Conservation (phyloP, 2,888 invertebrate species). For the Kuschelorhynchus macadamiae region DNA sequence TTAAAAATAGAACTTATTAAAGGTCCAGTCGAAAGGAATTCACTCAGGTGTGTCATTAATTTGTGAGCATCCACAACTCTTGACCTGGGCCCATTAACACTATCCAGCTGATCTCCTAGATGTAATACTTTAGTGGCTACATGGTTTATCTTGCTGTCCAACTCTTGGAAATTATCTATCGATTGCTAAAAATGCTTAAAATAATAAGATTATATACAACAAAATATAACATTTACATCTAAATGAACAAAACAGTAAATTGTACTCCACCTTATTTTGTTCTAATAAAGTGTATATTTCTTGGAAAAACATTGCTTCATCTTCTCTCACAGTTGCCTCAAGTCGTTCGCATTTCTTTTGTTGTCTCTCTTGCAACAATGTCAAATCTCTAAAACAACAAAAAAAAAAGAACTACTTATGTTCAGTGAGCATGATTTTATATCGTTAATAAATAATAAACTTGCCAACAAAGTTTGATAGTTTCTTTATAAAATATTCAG, state of each 20-base stretch:
- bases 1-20: constrained; percentile 89
- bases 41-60: constrained; percentile 91
- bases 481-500: no score
- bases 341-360: constrained; percentile 88
- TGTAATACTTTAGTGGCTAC: constrained; percentile 98
- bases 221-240: background rate
- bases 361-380: constrained; percentile 86
- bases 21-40: constrained; percentile 90
- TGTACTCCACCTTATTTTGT: constrained; percentile 80
- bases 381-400: constrained; percentile 68
- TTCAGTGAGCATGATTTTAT: no score
- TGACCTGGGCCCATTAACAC: constrained; percentile 94
- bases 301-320: constrained; percentile 86
- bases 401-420: no score
- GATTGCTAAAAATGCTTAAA: constrained; percentile 75
- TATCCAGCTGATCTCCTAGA: constrained; percentile 98
- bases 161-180: constrained; percentile 89
- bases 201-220: background rate
- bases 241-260: constrained; percentile 1
- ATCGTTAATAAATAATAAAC: no score
- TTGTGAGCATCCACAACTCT: constrained; percentile 96
- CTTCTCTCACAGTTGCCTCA: constrained; percentile 86
- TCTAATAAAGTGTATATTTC: constrained; percentile 88
- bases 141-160: constrained; percentile 96
- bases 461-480: no score